These are phyloP conservation scores for Hymenopus coronatus DNA, from an alignment of 2,888 invertebrate species.

Conservation along the genomic window DNA sequence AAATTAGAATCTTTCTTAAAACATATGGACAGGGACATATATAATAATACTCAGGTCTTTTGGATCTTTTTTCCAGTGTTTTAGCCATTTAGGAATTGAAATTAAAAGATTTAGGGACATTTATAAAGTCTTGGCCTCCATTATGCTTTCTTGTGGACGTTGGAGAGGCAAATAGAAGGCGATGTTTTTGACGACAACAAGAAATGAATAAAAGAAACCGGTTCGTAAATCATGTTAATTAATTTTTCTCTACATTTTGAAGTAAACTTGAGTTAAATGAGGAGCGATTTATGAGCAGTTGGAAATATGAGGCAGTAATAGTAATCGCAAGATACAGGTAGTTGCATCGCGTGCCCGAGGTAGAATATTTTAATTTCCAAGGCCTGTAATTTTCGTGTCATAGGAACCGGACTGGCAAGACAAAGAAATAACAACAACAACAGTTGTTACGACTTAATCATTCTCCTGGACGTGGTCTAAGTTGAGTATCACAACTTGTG, in stretches of 20 bases:
- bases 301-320: background rate
- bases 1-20: no score
- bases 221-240: background rate
- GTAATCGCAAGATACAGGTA: background rate
- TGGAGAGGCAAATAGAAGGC: no score
- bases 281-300: background rate
- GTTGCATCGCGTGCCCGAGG: background rate
- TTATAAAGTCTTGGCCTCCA: no score
- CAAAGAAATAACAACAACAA: background rate
- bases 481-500: background rate
- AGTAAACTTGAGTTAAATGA: background rate
- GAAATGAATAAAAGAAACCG: background rate
- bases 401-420: background rate
- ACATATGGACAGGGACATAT: no score
- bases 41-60: no score
- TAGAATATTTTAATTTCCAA: conserved; percentile 10
- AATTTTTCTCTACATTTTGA: background rate
- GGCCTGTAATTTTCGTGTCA: background rate
- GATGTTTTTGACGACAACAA: no score
- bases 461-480: background rate
- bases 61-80: no score
- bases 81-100: no score
- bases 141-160: no score
- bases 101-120: no score
- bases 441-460: background rate